Evolutionary conservation across 2,797 vertebrate species (phyloP).

Genomic region (Tenualosa ilisha): DNA sequence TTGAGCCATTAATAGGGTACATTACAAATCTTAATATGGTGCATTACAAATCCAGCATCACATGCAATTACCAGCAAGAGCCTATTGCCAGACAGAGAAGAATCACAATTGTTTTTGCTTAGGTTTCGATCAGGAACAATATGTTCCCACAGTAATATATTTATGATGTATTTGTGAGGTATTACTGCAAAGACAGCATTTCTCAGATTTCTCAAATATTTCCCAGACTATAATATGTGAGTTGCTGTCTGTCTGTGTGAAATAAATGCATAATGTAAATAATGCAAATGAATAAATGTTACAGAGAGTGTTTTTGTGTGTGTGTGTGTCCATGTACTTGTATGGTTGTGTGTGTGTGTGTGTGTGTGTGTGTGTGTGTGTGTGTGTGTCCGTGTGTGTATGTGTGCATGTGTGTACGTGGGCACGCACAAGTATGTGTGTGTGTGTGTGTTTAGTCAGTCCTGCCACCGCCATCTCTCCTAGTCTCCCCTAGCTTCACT

Average conservation of each 20-base stretch:
- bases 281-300: too few relatives aligned
- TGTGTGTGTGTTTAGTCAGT: not conserved
- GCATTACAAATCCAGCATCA: not conserved
- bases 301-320: not conserved
- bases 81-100: not conserved
- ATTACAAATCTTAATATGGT: not conserved
- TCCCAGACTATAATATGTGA: not conserved
- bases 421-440: not conserved
- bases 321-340: not conserved
- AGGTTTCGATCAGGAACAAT: not conserved
- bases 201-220: not conserved
- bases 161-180: not conserved
- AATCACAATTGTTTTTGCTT: not conserved
- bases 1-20: not conserved
- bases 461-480: constrained; percentile 43
- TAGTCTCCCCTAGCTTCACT: constrained; percentile 56
- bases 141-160: not conserved
- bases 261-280: too few relatives aligned
- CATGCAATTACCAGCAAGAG: not conserved
- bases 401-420: not conserved
- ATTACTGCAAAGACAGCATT: not conserved
- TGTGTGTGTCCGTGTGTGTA: not conserved
- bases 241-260: not conserved
- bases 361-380: not conserved
- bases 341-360: not conserved